These are phyloP conservation scores for Pluvianellus socialis DNA, from an alignment of 2,113 vertebrate genomes.

Conservation along the genomic window DNA sequence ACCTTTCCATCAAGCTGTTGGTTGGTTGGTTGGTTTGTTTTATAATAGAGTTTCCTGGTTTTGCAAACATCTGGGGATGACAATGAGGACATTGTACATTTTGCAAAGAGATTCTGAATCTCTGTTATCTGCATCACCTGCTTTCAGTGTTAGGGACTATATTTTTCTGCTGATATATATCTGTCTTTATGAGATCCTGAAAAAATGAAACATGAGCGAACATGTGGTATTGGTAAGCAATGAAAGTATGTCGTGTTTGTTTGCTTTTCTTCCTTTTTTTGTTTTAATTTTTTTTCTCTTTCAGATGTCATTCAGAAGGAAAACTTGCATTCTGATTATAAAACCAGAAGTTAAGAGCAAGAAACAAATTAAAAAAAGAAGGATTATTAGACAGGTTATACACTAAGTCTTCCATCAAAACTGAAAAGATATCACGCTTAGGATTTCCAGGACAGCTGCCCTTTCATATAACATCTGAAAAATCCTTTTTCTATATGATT, in stretches of 20 bases:
- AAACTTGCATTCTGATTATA: not conserved
- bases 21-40: not conserved
- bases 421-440: not conserved
- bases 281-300: not conserved
- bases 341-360: not conserved
- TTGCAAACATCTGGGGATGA: constrained; percentile 43
- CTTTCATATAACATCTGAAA: not conserved
- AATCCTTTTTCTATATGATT: not conserved
- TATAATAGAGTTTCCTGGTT: constrained; percentile 37
- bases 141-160: constrained; percentile 55
- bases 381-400: not conserved
- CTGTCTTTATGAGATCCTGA: constrained; percentile 34
- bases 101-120: constrained; percentile 36
- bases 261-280: not conserved
- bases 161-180: constrained; percentile 50
- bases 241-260: not conserved
- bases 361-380: not conserved
- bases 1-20: constrained; percentile 24
- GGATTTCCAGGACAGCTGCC: not conserved
- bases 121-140: constrained; percentile 55
- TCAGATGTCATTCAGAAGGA: not conserved
- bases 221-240: not conserved
- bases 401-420: not conserved
- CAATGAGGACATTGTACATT: constrained; percentile 15
- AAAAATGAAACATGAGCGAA: constrained; percentile 35